Conservation (phyloP, 2,888 invertebrate species). For the Nemapogon koenigi region DNA sequence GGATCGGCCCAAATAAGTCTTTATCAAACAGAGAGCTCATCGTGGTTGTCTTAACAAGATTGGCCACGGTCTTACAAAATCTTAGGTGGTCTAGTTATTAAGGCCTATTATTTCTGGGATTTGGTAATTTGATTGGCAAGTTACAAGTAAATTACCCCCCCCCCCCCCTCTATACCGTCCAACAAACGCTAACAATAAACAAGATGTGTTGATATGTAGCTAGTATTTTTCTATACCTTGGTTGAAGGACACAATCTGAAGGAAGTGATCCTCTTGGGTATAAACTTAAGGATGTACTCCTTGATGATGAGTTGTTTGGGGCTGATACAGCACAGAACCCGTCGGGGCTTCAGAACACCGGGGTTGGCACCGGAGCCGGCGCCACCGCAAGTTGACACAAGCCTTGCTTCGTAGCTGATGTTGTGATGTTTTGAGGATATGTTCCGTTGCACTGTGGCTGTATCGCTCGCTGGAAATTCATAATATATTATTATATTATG, state of each 20-base stretch:
- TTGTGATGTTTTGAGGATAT: slow-evolving; percentile 85
- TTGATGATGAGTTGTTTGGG: slow-evolving; percentile 91
- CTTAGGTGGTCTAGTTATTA: too few species aligned
- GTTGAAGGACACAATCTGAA: slow-evolving; percentile 94
- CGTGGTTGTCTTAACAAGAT: too few species aligned
- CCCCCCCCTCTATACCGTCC: too few species aligned
- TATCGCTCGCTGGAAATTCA: slow-evolving; percentile 57
- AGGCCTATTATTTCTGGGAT: too few species aligned
- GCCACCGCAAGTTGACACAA: slow-evolving; percentile 17
- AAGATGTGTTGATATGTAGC: background rate
- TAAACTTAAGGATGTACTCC: slow-evolving; percentile 91
- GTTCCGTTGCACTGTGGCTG: slow-evolving; percentile 85
- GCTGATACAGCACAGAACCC: slow-evolving; percentile 89
- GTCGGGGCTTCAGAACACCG: slow-evolving; percentile 73
- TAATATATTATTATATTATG: too few species aligned
- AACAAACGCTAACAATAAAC: too few species aligned
- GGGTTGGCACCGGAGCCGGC: slow-evolving; percentile 31
- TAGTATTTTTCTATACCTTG: slow-evolving; percentile 77
- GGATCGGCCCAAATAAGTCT: too few species aligned
- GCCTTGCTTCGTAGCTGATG: slow-evolving; percentile 83
- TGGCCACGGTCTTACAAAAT: too few species aligned
- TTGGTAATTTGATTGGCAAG: too few species aligned
- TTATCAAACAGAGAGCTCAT: too few species aligned
- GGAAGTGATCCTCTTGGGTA: slow-evolving; percentile 89
- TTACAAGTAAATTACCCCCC: too few species aligned